Base-by-base conservation (phyloP, 2,113 vertebrate genomes). In the Sisor rabdophorus region DNA sequence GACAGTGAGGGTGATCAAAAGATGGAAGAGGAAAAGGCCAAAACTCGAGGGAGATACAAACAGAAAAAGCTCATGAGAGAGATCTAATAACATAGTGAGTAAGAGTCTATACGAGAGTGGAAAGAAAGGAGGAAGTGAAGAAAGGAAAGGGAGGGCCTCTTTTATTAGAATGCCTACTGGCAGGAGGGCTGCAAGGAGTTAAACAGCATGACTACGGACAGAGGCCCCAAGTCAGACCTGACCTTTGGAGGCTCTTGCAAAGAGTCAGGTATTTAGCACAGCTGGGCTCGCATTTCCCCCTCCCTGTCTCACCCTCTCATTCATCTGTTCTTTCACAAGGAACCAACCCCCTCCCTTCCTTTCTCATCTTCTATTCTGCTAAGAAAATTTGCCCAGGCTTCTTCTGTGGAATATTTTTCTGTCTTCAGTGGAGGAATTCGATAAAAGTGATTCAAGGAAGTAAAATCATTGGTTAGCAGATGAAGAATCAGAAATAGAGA, bases 231-330 rank as follows among this genome's bases (percentile, higher is more conserved):
- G 88, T 88, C 82, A 83, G 81, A 84, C 84, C 88, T 90, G 88
- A 90, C 87, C 91, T 87, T 91, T 86, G 84, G 85, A 89, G 73
- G 79, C 64, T 88, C 92, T 87, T 69, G 88, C 89, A 89, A 83
- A 90, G 91, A 90, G 90, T 91, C 91, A 92, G 90, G 92, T 93
- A 92, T 93, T 92, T 93, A 93, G 80, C 88, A 92, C 88, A 91
- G 90, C 87, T 85, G 61, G 90, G 89, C 89, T 88, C 84, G 82
- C 91, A 93, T 94, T 93, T 86, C 76, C 85, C 82, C 71, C 86
- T 87, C 83, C 82, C 78, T 84, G 85, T 82, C 90, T 88, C 89
- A 89, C 87, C 73, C 74, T 87, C 86, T 87, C 87, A 88, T 85
- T 84, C 88, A 92, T 89, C 87, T 86, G 79, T 88, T 86, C 88